Evolutionary conservation across 2,113 vertebrate species (phyloP), one percentile per base, ranked within the genome.

Genomic region (Sceloporus tristichus): DNA sequence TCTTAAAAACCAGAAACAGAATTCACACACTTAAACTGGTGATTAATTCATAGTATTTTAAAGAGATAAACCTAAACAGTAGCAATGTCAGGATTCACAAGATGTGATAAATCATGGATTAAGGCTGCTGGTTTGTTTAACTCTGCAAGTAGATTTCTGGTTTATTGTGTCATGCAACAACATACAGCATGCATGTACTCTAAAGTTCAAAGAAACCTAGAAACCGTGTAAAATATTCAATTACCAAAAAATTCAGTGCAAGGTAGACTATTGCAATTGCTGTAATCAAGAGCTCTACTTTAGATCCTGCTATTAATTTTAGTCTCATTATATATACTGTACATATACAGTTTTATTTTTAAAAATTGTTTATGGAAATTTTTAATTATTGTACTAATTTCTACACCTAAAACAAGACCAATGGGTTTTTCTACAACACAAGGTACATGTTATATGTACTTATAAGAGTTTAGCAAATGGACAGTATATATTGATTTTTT

Each of bases 401-500:
- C 84, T 86, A 85, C 82, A 66, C 59, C 38, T 92, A 21, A 75
- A 68, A 91, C 70, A 79, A 87, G 54, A 40, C 82, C 66, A 82
- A 87, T 71, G 48, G 62, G 73, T 3, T 79, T 91, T 91, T 89
- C 85, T 59, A 88, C 48, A n/a, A 68, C 1, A 23, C 88, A 14
- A 19, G 73, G 10, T 4, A 13, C 65, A 54, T 83, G 82, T 38
- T 73, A n/a, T 82, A 85, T 86, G 84, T 74, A 78, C 79, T 53
- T 92, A 89, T 84, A 85, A 90, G 91, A 38, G 89, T 90, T 62
- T 92, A 88, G 79, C 92, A 85, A 90, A 84, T 84, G 87, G 27
- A 66, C 92, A 92, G 29, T 84, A 73, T 83, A 89, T 89, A 85
- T 81, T 3, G 34, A 34, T 34, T 34, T 34, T 34, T 1, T 79